These are phyloP conservation scores for Zalophus californianus DNA, from an alignment of 2,797 vertebrate species.

Conservation along the genomic window DNA sequence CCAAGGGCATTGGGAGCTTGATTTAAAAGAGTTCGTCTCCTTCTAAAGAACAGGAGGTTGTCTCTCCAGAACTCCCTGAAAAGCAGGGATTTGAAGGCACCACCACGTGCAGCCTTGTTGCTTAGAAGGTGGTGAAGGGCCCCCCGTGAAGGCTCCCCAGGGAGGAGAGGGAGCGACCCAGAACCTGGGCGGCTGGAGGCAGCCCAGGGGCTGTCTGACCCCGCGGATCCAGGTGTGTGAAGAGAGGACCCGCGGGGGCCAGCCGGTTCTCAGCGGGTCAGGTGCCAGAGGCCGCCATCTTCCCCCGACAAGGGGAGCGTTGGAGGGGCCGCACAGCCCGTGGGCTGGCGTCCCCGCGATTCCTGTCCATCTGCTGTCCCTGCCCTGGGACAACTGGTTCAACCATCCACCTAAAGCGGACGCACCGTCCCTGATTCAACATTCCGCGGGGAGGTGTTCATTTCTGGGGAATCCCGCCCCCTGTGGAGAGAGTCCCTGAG, in stretches of 20 bases:
- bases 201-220: not conserved
- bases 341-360: not conserved
- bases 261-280: not conserved
- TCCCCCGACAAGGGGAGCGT: not conserved
- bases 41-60: not conserved
- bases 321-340: accelerated
- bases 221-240: not conserved
- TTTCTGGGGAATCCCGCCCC: not conserved
- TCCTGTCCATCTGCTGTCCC: not conserved
- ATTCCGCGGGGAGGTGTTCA: not conserved
- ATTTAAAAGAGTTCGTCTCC: no score
- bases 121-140: accelerated
- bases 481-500: not conserved
- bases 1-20: accelerated
- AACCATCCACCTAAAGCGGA: not conserved
- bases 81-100: not conserved
- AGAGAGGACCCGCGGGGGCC: not conserved
- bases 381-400: not conserved
- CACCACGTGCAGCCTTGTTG: accelerated
- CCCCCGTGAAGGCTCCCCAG: accelerated
- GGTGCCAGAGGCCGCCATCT: not conserved
- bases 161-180: not conserved
- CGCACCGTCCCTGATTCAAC: not conserved
- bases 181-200: not conserved
- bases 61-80: not conserved